Conservation (phyloP, 2,113 vertebrate genomes). For the Machaerirhynchus nigripectus region DNA sequence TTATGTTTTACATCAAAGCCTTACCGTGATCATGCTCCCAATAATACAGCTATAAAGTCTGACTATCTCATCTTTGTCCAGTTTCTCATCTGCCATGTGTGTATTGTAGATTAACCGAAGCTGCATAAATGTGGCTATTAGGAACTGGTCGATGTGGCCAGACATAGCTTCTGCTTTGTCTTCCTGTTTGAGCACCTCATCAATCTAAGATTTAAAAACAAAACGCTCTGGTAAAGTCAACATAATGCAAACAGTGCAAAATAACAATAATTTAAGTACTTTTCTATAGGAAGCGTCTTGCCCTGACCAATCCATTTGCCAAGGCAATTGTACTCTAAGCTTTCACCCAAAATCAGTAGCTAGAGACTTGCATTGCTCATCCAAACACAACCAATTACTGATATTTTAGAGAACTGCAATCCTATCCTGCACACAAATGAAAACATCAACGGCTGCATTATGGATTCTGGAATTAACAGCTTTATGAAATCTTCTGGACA, state of each 20-base stretch:
- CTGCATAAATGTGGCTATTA: slow-evolving; percentile 97
- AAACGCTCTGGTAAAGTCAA: neutral
- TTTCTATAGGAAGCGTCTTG: neutral
- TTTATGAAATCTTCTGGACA: neutral
- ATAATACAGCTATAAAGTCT: slow-evolving; percentile 98
- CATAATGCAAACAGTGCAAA: neutral
- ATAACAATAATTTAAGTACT: neutral
- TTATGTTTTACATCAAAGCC: neutral
- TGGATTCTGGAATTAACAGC: neutral
- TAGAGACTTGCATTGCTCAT: neutral
- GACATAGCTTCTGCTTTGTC: slow-evolving; percentile 98
- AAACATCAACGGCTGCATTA: neutral
- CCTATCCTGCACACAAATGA: neutral
- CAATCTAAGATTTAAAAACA: slow-evolving; percentile 79
- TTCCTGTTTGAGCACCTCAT: slow-evolving; percentile 93
- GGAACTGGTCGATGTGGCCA: slow-evolving; percentile 97
- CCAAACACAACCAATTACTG: neutral
- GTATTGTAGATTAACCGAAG: slow-evolving; percentile 93
- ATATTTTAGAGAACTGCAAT: neutral
- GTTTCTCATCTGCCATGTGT: slow-evolving; percentile 92
- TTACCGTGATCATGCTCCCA: slow-evolving; percentile 97
- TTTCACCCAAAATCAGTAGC: neutral
- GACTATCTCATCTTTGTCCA: slow-evolving; percentile 93
- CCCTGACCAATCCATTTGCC: neutral
- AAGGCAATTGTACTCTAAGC: neutral